Evolutionary conservation across 2,888 invertebrate genomes (phyloP).

Genomic region (Calliopum simillimum): DNA sequence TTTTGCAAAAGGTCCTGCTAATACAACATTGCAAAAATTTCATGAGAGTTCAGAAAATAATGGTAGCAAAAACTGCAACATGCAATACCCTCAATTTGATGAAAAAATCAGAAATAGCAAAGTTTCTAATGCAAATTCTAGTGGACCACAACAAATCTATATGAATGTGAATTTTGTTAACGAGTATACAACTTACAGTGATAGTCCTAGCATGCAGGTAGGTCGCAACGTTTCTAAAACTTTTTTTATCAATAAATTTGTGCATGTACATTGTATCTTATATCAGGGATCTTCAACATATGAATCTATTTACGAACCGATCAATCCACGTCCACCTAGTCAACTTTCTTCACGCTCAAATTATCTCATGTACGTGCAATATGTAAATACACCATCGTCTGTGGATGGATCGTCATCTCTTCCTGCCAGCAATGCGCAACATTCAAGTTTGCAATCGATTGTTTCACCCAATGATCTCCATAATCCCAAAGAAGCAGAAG

Average conservation of each 20-base stretch:
- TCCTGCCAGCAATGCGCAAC: slow-evolving; percentile 6
- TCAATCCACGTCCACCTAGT: slow-evolving; percentile 83
- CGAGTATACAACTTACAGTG: slow-evolving; percentile 57
- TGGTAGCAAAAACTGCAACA: not conserved
- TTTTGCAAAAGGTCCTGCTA: slow-evolving; percentile 60
- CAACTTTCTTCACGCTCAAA: slow-evolving; percentile 76
- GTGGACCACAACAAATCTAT: slow-evolving; percentile 44
- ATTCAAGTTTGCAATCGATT: not conserved
- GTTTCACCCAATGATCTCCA: slow-evolving; percentile 6
- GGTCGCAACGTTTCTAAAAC: not conserved
- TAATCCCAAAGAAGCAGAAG: slow-evolving; percentile 81
- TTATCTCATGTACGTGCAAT: slow-evolving; percentile 77
- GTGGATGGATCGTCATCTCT: slow-evolving; percentile 34
- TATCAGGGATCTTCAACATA: slow-evolving; percentile 78
- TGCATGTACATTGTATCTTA: no score
- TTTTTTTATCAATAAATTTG: no score
- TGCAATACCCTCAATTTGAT: slow-evolving; percentile 14
- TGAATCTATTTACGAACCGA: slow-evolving; percentile 93
- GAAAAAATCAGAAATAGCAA: not conserved
- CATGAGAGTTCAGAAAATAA: not conserved
- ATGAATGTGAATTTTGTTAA: slow-evolving; percentile 48
- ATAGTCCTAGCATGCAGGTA: slow-evolving; percentile 68
- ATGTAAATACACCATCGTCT: slow-evolving; percentile 68
- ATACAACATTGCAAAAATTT: slow-evolving; percentile 18
- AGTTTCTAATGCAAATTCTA: not conserved